Percentiles rank a stretch among this genome's conserved stretches.
These are phyloP conservation scores for Bruchidius siliquastri DNA, from an alignment of 2,888 invertebrate genomes.

Conservation along the genomic window DNA sequence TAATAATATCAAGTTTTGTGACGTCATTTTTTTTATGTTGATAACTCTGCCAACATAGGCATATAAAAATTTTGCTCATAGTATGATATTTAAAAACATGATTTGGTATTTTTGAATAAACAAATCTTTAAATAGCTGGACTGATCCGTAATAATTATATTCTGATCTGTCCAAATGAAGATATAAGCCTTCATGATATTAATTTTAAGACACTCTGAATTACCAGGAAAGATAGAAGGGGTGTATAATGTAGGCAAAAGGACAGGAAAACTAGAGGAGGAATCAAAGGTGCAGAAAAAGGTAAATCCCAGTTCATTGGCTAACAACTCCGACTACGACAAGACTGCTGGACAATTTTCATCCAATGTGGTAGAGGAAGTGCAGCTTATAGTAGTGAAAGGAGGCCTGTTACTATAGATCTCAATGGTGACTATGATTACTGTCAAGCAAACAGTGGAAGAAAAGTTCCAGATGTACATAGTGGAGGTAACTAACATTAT, in stretches of 20 bases:
- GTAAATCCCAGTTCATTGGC: conserved; percentile 56
- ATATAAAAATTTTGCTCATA: too few species aligned
- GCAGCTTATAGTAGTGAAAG: conserved; percentile 74
- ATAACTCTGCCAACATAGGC: too few species aligned
- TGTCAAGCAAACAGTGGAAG: conserved; percentile 32
- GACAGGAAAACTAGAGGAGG: conserved; percentile 48
- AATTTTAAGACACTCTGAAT: too few species aligned
- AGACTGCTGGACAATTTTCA: conserved; percentile 65
- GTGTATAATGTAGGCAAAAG: conserved; percentile 56
- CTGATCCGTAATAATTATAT: too few species aligned
- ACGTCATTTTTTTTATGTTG: too few species aligned
- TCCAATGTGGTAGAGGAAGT: conserved; percentile 75
- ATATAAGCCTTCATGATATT: neutral
- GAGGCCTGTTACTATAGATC: conserved; percentile 42
- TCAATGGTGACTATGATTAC: conserved; percentile 50
- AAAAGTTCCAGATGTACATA: conserved; percentile 31
- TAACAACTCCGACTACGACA: conserved; percentile 70
- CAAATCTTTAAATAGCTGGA: too few species aligned
- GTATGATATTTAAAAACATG: too few species aligned
- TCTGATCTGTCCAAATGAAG: too few species aligned
- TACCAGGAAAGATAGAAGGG: conserved; percentile 48
- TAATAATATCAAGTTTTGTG: too few species aligned
- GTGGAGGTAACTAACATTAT: conserved; percentile 14
- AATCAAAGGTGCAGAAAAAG: conserved; percentile 39
- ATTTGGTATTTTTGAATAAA: too few species aligned